phyloP scores from a whole-genome alignment of 2,888 invertebrate genomes.

The Orthosia incerta region DNA sequence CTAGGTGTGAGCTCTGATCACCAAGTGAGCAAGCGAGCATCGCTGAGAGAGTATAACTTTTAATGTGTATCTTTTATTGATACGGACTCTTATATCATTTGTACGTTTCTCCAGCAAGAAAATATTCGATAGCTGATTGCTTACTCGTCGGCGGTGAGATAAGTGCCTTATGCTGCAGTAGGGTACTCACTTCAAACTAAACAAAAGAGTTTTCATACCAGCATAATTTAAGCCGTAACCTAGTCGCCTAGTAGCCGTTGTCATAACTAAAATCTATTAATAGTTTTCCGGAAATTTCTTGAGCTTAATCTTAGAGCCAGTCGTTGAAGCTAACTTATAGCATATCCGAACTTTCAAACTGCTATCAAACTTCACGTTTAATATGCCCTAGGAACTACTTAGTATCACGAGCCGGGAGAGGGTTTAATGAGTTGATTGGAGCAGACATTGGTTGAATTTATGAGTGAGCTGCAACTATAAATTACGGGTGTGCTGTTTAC shows the following conservation, averaged over 20 bases:
- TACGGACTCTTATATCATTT: too few species aligned
- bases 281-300: constrained; percentile 51
- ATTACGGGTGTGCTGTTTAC: constrained; percentile 46
- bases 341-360: constrained; percentile 52
- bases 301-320: constrained; percentile 43
- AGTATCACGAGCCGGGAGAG: constrained; percentile 58
- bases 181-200: background rate
- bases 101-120: too few species aligned
- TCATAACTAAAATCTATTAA: constrained; percentile 39
- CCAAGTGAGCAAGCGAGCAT: too few species aligned
- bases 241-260: too few species aligned
- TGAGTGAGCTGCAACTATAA: constrained; percentile 56
- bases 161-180: too few species aligned
- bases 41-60: too few species aligned
- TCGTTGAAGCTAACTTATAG: constrained; percentile 56
- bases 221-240: background rate
- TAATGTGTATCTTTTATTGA: too few species aligned
- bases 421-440: constrained; percentile 63
- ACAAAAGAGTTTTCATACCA: background rate
- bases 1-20: too few species aligned
- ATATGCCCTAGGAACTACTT: constrained; percentile 63
- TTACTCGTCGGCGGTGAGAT: too few species aligned
- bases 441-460: constrained; percentile 61
- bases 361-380: constrained; percentile 62
- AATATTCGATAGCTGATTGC: too few species aligned